These are phyloP conservation scores for Theonella swinhoei DNA, from an alignment of 37 sponge, comb jelly and placozoan genomes.

Conservation along the genomic window DNA sequence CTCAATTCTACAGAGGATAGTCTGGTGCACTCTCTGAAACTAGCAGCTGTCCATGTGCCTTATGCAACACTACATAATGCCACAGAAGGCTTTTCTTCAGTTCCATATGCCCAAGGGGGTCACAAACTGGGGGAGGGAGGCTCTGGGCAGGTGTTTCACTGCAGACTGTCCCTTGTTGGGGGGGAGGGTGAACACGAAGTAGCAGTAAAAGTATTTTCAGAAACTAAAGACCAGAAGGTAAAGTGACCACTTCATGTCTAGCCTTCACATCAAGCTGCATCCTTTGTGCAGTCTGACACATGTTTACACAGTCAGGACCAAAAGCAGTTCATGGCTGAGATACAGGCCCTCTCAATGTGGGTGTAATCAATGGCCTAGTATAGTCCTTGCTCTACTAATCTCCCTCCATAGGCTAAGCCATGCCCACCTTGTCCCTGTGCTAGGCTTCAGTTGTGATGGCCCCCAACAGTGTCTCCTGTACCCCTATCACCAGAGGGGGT, in stretches of 20 bases:
- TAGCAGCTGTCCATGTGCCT: slow-evolving; percentile 8
- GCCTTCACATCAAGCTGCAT: neutral
- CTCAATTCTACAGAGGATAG: no score
- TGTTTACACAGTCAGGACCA: no score
- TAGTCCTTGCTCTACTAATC: neutral
- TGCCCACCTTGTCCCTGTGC: slow-evolving; percentile 38
- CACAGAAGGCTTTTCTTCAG: slow-evolving; percentile 62
- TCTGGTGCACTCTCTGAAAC: neutral
- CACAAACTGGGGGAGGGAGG: slow-evolving; percentile 90
- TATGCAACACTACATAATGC: slow-evolving; percentile 43
- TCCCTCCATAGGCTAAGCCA: slow-evolving; percentile 42
- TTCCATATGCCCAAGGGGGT: slow-evolving; percentile 59
- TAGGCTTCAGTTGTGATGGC: slow-evolving; percentile 58
- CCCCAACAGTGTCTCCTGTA: slow-evolving; percentile 54
- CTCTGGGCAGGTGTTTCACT: slow-evolving; percentile 87
- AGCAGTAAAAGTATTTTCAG: slow-evolving; percentile 84
- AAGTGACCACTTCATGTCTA: neutral
- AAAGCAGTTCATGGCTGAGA: slow-evolving; percentile 37
- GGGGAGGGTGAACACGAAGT: slow-evolving; percentile 26
- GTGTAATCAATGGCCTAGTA: neutral
- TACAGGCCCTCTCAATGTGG: slow-evolving; percentile 50
- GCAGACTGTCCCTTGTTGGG: slow-evolving; percentile 10
- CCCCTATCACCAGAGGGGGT: slow-evolving; percentile 46
- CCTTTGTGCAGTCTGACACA: neutral
- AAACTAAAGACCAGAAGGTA: no score